phyloP scores from a whole-genome alignment of 2,797 vertebrate genomes.

The Channallabes apus region DNA sequence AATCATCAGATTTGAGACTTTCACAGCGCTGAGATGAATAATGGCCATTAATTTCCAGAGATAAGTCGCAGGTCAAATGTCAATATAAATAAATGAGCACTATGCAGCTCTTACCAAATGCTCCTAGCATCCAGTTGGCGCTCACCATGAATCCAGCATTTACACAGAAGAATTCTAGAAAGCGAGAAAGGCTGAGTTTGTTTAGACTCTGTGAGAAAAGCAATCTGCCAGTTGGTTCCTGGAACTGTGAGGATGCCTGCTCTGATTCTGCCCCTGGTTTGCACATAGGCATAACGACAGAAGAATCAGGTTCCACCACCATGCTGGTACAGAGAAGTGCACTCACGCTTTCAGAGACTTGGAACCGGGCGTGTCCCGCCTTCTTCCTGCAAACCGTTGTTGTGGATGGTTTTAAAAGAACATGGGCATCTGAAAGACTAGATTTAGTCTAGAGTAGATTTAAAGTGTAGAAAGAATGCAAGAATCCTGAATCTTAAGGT shows the following conservation, averaged over 20 bases:
- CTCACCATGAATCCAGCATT: conserved; percentile 76
- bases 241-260: background rate
- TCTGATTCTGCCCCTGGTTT: conserved; percentile 1
- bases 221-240: background rate
- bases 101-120: conserved; percentile 79
- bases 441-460: background rate
- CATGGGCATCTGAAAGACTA: background rate
- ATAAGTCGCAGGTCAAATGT: background rate
- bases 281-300: conserved; percentile 55
- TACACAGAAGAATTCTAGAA: conserved; percentile 84
- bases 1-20: background rate
- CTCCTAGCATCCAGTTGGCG: conserved; percentile 80
- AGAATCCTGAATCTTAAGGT: background rate
- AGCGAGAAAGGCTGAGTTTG: conserved; percentile 64
- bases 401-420: background rate
- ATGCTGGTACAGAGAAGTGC: conserved; percentile 55
- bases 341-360: conserved; percentile 55
- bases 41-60: no score
- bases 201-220: conserved; percentile 58
- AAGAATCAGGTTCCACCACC: conserved; percentile 53
- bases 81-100: background rate
- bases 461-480: background rate
- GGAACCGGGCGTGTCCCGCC: background rate
- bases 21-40: background rate
- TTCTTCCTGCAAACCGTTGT: background rate